A percentile compares a stretch with the other conserved stretches of the same genome.
phyloP scores from a whole-genome alignment of 64 coral and sea anemone genomes.

The Montipora foliosa region DNA sequence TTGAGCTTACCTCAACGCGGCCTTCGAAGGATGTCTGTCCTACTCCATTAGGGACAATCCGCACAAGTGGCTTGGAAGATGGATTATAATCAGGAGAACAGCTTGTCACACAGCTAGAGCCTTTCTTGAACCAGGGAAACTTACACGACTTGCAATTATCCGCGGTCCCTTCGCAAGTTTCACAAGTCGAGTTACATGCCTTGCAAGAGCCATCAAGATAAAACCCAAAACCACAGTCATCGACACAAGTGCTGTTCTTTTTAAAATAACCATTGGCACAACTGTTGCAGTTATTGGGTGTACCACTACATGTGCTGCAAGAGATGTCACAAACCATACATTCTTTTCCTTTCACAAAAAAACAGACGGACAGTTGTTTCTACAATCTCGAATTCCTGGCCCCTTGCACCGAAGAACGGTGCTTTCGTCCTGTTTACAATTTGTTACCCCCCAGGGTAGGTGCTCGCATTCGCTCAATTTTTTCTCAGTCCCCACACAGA shows the following conservation, averaged over 20 bases:
- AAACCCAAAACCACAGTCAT: constrained; percentile 41
- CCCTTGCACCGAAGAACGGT: constrained; percentile 56
- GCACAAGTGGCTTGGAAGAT: constrained; percentile 4
- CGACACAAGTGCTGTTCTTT: constrained; percentile 59
- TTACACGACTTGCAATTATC: constrained; percentile 58
- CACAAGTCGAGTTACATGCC: constrained; percentile 23
- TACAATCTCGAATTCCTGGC: constrained; percentile 51
- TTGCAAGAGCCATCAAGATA: constrained; percentile 61
- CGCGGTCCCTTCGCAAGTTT: constrained; percentile 36
- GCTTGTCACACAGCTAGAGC: background rate
- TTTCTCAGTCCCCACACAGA: constrained; percentile 42
- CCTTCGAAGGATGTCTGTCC: constrained; percentile 38
- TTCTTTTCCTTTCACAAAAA: constrained; percentile 1
- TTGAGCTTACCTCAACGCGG: constrained; percentile 55
- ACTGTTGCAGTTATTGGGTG: constrained; percentile 16
- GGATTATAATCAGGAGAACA: constrained; percentile 45
- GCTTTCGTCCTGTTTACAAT: constrained; percentile 66
- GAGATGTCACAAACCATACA: constrained; percentile 57
- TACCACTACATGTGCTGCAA: constrained; percentile 38
- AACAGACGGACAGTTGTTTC: constrained; percentile 50
- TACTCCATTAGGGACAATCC: background rate
- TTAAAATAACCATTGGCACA: constrained; percentile 53
- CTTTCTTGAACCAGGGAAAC: background rate
- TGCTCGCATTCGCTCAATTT: constrained; percentile 38
- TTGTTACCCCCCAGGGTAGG: constrained; percentile 47